A percentile compares a stretch with the other conserved stretches of the same genome.
These are phyloP conservation scores for Buphagus erythrorhynchus DNA, from an alignment of 2,797 vertebrate species.

Conservation along the genomic window DNA sequence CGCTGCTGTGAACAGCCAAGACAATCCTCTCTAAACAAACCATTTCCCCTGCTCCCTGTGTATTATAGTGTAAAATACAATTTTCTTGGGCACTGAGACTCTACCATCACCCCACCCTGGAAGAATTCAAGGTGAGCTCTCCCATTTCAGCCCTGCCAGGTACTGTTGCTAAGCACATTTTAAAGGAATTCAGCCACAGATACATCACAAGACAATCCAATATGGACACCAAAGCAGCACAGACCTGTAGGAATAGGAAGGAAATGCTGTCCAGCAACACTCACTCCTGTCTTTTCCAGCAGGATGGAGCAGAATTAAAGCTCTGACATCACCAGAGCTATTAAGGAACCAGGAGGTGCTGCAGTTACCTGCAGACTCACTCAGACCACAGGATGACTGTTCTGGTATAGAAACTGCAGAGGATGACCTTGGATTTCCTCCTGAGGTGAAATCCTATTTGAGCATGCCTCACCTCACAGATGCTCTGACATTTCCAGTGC, in stretches of 20 bases:
- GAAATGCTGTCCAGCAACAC: neutral
- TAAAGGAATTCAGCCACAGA: neutral
- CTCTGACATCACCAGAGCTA: neutral
- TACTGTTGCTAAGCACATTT: neutral
- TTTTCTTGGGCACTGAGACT: neutral
- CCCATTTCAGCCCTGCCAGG: neutral
- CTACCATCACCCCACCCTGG: neutral
- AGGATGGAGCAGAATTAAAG: neutral
- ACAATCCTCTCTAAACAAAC: neutral
- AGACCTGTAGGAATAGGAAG: neutral
- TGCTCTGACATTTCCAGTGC: neutral
- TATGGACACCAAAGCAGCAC: neutral
- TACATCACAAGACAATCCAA: neutral
- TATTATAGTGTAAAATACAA: rapidly evolving
- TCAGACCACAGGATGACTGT: neutral
- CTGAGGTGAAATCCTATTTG: neutral
- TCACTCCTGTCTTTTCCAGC: neutral
- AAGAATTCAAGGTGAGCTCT: neutral
- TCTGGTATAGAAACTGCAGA: neutral
- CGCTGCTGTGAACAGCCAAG: neutral
- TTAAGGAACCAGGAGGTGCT: neutral
- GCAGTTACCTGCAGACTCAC: neutral
- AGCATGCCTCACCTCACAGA: neutral
- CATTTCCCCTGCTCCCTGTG: neutral
- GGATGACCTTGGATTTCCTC: neutral